A percentile compares a stretch with the other conserved stretches of the same genome.
Evolutionary conservation across 2,113 vertebrate species (phyloP).

Genomic region (Lepus timidus): DNA sequence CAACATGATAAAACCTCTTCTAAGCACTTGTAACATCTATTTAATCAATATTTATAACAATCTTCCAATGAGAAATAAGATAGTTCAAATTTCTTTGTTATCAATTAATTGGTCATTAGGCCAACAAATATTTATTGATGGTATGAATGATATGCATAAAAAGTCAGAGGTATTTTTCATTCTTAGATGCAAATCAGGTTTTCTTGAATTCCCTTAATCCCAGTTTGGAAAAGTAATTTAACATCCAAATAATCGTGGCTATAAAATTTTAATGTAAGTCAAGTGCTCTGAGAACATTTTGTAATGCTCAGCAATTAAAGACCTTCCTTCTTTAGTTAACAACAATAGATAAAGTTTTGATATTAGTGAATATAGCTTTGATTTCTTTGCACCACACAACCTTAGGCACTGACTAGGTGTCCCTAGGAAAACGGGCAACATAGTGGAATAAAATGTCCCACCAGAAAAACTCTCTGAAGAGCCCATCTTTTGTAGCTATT

Average conservation of each 20-base stretch:
- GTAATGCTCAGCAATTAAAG: background rate
- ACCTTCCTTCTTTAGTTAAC: background rate
- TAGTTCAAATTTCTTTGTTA: background rate
- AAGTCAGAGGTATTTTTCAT: conserved; percentile 23
- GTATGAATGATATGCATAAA: conserved; percentile 18
- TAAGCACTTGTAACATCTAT: background rate
- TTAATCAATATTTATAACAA: conserved; percentile 18
- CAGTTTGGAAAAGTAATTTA: conserved; percentile 47
- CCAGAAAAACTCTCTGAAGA: background rate
- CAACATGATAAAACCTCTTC: conserved; percentile 33
- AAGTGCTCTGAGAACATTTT: conserved; percentile 31
- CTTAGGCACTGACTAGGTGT: background rate
- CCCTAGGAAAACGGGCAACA: background rate
- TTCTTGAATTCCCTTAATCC: conserved; percentile 37
- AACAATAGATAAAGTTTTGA: background rate
- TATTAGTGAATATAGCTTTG: conserved; percentile 18
- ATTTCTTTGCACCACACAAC: background rate
- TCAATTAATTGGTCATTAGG: conserved; percentile 28
- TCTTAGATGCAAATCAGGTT: background rate
- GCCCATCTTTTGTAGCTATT: background rate
- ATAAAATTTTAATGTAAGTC: conserved; percentile 48
- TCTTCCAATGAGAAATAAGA: background rate
- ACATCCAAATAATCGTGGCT: conserved; percentile 11
- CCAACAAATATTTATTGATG: conserved; percentile 25
- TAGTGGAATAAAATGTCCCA: background rate